These are phyloP conservation scores for Oncorhynchus clarkii DNA, from an alignment of 2,113 vertebrate species.

Conservation along the genomic window DNA sequence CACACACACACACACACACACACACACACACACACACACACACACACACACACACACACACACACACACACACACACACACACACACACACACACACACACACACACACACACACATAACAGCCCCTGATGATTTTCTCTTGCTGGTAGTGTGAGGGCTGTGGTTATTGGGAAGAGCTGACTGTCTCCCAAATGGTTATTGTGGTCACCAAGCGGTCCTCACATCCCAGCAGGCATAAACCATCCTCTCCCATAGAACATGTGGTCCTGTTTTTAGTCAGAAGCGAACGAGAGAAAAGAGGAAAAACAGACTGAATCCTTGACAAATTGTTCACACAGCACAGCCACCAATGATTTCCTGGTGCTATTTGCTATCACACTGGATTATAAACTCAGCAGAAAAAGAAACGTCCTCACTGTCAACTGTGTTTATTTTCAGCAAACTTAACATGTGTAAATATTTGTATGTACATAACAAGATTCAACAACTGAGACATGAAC, in stretches of 20 bases:
- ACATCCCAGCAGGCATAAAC: neutral
- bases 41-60: too few species aligned
- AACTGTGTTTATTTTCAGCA: too few species aligned
- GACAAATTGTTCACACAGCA: slow-evolving; percentile 6
- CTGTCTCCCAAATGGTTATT: too few species aligned
- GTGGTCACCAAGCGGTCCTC: neutral
- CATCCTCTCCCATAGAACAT: neutral
- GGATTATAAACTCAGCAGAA: too few species aligned
- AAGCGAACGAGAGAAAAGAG: neutral
- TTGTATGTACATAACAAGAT: too few species aligned
- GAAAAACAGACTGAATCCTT: neutral
- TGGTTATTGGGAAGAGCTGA: too few species aligned
- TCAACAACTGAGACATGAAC: too few species aligned
- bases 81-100: neutral
- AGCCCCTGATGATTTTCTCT: too few species aligned
- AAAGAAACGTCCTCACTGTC: too few species aligned
- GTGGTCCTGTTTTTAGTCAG: neutral
- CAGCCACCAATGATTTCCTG: neutral
- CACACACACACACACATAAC: neutral
- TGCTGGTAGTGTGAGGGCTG: too few species aligned
- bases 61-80: neutral
- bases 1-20: neutral
- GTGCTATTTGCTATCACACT: neutral
- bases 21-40: neutral
- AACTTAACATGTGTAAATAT: too few species aligned